Base-by-base conservation (phyloP, 2,888 invertebrate genomes). In the Drosophila neonasuta region DNA sequence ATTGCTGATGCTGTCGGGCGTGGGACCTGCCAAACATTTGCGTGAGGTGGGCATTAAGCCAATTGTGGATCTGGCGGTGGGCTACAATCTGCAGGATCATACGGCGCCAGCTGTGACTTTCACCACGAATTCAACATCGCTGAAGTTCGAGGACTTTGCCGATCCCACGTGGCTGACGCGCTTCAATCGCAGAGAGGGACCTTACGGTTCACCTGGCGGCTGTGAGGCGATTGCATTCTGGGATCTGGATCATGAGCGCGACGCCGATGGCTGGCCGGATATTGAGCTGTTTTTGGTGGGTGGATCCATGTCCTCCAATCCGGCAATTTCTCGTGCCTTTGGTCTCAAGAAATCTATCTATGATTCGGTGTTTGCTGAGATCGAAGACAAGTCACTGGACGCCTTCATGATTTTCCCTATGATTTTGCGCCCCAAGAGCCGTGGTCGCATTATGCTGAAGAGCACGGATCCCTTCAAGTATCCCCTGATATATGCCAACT, bases 1-100 rank as follows among this genome's bases (percentile, higher is more conserved):
- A 86, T 89, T 97, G 9, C 92, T 97, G 7, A 95, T 97, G 96
- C 88, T 96, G 15, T 95, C 95, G 0, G 96, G 96, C 2, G 90
- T 95, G 9, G 94, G 94, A 2, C 94, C 94, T 0, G 91, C 90
- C n/a, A 90, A 92, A 49, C 93, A 94, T 73, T 91, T 94, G 2
- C 86, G 89, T 30, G 90, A 91, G 61, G 86, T 92, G 46, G 92
- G 92, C n/a, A 93, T 94, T 36, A 91, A 92, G 1, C 91, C 93
- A 0, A 84, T 95, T 34, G 91, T 91, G 36, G 92, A 94, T 83
- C 89, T 94, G 44, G 93, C 93, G 0, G 94, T 95, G 0, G 94
- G 94, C 1, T 91, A 92, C 48, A 94, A 93, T 66, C 90, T 94
- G 2, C 94, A 93, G 83, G 94, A 94, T 88, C 94, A 94, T 71